Base-by-base conservation (phyloP, 2,113 vertebrate genomes). In the Halichoeres trimaculatus region DNA sequence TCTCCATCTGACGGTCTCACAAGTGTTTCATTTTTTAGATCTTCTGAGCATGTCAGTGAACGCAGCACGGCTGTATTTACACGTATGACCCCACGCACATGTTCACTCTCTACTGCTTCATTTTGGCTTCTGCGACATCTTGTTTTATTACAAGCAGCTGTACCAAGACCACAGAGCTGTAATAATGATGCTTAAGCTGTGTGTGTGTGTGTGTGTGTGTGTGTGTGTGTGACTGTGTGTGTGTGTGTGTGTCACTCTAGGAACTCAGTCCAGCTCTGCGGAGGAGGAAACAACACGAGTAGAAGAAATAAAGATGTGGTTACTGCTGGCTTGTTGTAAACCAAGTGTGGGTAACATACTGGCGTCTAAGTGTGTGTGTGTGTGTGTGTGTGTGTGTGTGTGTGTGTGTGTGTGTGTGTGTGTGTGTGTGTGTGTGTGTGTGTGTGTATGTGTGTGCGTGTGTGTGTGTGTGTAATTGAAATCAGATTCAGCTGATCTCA, bases 61-160 rank as follows among this genome's bases (percentile, higher is more conserved):
- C 13, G 19, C 30, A 60, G 3, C 38, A 19, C 10, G 45, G 50
- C 7, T 52, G 14, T n/a, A 1, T 40, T 20, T 53, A 19, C 16
- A 50, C 11, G 26, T 48, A 47, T 58, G 53, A 70, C 48, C 26
- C 6, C 30, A 6, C 11, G 74, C 43, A 71, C 72, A 41, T 17
- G 26, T 45, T 55, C 30, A 11, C 24, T 22, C 30, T 45, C 41
- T 17, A 5, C 16, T 36, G 13, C 35, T 68, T 22, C 64, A 41
- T 26, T 38, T 52, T 9, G 56, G 9, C 69, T 43, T 30, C 30
- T 30, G 6, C 30, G 6, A 30, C 69, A 51, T 70, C 68, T 34
- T 20, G 53, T 59, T 78, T 80, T 80, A 86, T 89, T 57, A 73
- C 74, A 65, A 74, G 58, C 87, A 83, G 79, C 80, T 85, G 86